Conservation (phyloP, 2,797 vertebrate species). For the Enteromius viviparus region DNA sequence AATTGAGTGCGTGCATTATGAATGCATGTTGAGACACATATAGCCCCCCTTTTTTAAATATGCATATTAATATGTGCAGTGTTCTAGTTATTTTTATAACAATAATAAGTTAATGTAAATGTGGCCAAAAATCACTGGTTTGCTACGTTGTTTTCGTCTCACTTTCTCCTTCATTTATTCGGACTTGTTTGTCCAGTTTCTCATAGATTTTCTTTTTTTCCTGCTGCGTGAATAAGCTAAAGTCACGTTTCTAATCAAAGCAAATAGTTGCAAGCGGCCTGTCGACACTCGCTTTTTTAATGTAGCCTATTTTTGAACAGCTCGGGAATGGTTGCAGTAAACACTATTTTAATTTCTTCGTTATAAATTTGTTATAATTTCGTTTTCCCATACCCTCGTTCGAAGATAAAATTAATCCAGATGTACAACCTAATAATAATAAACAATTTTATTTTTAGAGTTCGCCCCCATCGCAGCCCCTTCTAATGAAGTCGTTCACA, state of each 20-base stretch:
- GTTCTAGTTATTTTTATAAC: too few relatives aligned
- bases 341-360: neutral
- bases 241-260: conserved; percentile 4
- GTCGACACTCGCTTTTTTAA: neutral
- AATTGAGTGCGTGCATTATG: neutral
- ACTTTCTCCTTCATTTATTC: neutral
- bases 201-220: too few relatives aligned
- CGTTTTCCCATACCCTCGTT: neutral
- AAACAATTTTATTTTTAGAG: too few relatives aligned
- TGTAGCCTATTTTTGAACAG: neutral
- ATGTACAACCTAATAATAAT: neutral
- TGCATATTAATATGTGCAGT: neutral
- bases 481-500: neutral
- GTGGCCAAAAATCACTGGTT: neutral
- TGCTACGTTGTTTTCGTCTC: neutral
- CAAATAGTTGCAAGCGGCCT: conserved; percentile 5
- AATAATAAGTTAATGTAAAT: neutral
- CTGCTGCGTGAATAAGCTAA: neutral
- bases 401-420: neutral
- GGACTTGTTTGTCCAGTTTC: neutral
- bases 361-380: neutral
- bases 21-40: neutral
- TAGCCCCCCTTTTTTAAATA: neutral
- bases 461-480: neutral
- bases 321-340: neutral